These are phyloP conservation scores for Telmatherina bonti DNA, from an alignment of 2,797 vertebrate genomes.

Conservation along the genomic window DNA sequence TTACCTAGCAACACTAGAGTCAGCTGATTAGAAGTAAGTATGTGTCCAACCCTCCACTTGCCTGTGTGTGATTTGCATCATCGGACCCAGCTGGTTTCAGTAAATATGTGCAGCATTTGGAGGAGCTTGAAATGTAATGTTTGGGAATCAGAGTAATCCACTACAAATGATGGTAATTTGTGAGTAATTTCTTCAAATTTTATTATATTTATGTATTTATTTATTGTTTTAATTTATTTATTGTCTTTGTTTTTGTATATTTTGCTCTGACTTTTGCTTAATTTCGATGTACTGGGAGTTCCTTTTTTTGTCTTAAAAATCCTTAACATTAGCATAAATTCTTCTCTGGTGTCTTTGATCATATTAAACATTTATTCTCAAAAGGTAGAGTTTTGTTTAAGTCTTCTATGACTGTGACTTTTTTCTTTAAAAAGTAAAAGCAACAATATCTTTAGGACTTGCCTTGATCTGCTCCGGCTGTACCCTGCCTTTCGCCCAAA, in stretches of 20 bases:
- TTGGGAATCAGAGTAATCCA: slow-evolving; percentile 12
- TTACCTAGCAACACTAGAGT: slow-evolving; percentile 83
- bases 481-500: too few relatives aligned
- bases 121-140: slow-evolving; percentile 14
- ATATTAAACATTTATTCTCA: background rate
- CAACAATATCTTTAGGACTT: too few relatives aligned
- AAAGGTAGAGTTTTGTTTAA: background rate
- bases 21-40: slow-evolving; percentile 57
- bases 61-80: slow-evolving; percentile 62
- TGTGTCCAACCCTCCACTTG: slow-evolving; percentile 34
- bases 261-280: slow-evolving; percentile 8
- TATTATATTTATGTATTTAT: background rate
- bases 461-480: too few relatives aligned
- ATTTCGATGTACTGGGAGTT: background rate
- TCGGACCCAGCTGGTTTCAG: slow-evolving; percentile 36
- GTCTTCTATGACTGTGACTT: too few relatives aligned
- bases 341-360: background rate
- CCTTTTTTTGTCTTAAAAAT: slow-evolving; percentile 1
- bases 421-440: too few relatives aligned
- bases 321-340: background rate
- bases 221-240: too few relatives aligned
- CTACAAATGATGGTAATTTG: slow-evolving; percentile 26
- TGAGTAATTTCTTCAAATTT: slow-evolving; percentile 25
- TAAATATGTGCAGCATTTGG: slow-evolving; percentile 19
- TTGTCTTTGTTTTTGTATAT: background rate